Conservation (phyloP, 1,140 invertebrate species). For the Heliconius himera region DNA sequence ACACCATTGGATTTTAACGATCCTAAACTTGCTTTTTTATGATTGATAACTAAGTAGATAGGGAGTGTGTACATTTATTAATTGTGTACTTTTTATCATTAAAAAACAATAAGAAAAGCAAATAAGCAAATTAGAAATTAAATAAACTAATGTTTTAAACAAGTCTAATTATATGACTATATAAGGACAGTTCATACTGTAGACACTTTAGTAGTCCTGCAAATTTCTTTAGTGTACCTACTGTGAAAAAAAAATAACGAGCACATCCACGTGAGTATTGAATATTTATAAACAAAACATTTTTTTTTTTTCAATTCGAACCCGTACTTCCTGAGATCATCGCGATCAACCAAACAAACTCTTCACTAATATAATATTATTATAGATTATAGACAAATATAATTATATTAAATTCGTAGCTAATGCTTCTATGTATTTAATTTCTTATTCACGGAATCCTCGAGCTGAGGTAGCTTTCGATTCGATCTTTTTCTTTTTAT, state of each 20-base stretch:
- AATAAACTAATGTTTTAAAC: not conserved
- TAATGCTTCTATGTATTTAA: no score
- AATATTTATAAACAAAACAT: not conserved
- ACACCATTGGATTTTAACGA: not conserved
- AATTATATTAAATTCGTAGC: no score
- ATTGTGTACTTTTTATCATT: not conserved
- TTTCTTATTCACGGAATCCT: no score
- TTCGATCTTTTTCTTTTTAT: no score
- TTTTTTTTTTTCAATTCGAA: not conserved
- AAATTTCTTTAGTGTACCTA: not conserved
- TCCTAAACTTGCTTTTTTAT: not conserved
- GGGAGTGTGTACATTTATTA: not conserved
- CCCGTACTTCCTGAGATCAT: not conserved
- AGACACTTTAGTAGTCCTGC: not conserved
- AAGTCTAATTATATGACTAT: not conserved
- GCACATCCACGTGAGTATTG: not conserved
- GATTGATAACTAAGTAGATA: not conserved
- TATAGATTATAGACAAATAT: no score
- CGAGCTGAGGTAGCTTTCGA: no score
- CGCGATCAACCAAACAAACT: not conserved
- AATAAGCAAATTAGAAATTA: not conserved
- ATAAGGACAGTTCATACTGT: not conserved
- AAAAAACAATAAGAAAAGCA: not conserved
- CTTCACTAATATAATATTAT: no score
- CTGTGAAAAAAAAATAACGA: not conserved